Conservation (phyloP, 1,140 invertebrate genomes). For the Wasmannia auropunctata region DNA sequence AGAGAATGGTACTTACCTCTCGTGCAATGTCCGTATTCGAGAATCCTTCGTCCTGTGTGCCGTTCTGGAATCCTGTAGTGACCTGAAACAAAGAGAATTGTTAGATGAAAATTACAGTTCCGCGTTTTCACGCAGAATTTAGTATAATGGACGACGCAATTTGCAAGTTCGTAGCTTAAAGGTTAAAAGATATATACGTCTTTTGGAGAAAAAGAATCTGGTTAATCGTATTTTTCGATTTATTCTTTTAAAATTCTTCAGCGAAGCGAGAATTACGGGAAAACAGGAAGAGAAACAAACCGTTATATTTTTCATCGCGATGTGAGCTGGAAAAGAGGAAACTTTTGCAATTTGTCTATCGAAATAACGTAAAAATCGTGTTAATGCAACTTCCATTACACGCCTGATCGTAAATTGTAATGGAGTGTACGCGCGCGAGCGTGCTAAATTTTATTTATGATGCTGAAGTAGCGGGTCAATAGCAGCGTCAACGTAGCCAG, state of each 20-base stretch:
- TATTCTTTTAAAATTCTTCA: neutral
- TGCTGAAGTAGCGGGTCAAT: neutral
- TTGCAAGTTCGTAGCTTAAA: neutral
- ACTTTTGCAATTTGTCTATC: constrained; percentile 30
- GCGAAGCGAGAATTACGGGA: neutral
- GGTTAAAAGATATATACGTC: neutral
- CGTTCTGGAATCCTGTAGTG: neutral
- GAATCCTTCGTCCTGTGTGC: neutral
- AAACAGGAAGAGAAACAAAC: neutral
- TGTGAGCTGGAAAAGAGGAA: neutral
- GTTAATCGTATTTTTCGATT: neutral
- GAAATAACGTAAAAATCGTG: constrained; percentile 20
- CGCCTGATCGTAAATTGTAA: constrained; percentile 23
- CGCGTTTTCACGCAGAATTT: neutral
- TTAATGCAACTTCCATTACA: constrained; percentile 21
- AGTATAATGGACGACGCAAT: neutral
- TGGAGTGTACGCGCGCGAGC: neutral
- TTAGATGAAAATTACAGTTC: neutral
- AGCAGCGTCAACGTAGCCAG: neutral
- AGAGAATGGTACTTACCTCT: neutral
- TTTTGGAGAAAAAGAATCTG: neutral
- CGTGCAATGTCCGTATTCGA: neutral
- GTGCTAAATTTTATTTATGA: constrained; percentile 29
- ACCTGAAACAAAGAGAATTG: constrained; percentile 9
- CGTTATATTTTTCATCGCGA: neutral